Base-by-base conservation (phyloP, 2,888 invertebrate species). In the Mesorhabditis belari region DNA sequence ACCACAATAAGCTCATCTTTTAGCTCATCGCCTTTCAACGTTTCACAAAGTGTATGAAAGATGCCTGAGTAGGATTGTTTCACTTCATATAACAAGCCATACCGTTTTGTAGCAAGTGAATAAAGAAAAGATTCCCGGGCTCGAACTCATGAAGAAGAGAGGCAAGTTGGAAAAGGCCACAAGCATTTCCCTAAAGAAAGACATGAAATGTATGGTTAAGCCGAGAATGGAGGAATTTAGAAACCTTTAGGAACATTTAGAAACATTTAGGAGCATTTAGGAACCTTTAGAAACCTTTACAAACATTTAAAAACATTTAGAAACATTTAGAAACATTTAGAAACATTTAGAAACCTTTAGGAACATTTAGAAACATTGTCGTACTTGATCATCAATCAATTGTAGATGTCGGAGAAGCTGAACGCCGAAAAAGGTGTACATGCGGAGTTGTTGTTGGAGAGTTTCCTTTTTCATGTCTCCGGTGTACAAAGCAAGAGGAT, bases 351-450 rank as follows among this genome's bases (percentile, higher is more conserved):
- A 35, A 17, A 9, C n/a, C n/a, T 35, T 35, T 35, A 35, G 44
- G 44, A 9, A 35, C 12, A 35, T 35, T 35, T n/a, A n/a, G n/a
- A n/a, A n/a, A n/a, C n/a, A n/a, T n/a, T n/a, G n/a, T n/a, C n/a
- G 19, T 29, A 75, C 77, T 49, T 75, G 68, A 12, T 69, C 70
- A 54, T 77, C 67, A 24, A 79, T 54, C 24, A 79, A 64, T 58
- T 79, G 75, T 17, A 76, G 65, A 58, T 72, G 71, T 35, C 79
- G 63, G 12, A 79, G 70, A n/a, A 79, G 57, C 62, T 79, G 77
- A 55, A 77, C 67, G 26, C 76, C 74, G 70, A 77, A 79, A 6
- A 70, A 70, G 3, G 73, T 69, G 62, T 72, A 73, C 61, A 70
- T 65, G 44, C 74, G 65, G 17, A 79, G 65, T 44, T 77, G 69